Conservation (phyloP, 2,113 vertebrate genomes). For the Garra rufa region DNA sequence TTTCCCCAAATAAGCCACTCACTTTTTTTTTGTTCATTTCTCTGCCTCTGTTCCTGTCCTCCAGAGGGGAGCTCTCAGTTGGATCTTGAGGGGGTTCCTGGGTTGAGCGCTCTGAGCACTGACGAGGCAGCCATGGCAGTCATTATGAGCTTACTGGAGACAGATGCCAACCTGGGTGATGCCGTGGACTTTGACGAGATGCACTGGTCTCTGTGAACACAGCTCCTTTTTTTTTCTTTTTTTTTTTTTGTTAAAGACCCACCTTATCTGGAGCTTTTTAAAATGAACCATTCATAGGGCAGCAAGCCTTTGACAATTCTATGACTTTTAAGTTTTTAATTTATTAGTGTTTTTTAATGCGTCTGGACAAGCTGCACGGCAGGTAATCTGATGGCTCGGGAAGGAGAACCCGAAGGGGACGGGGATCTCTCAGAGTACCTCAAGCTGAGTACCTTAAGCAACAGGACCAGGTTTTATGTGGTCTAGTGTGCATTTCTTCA, state of each 20-base stretch:
- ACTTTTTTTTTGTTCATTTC: too few relatives aligned
- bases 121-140: slow-evolving; percentile 88
- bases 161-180: slow-evolving; percentile 85
- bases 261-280: slow-evolving; percentile 27
- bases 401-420: neutral
- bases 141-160: slow-evolving; percentile 93
- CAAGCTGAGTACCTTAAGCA: slow-evolving; percentile 65
- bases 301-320: slow-evolving; percentile 32
- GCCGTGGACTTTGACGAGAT: slow-evolving; percentile 85
- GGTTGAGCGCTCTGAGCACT: slow-evolving; percentile 74
- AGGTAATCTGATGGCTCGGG: slow-evolving; percentile 20
- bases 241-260: neutral
- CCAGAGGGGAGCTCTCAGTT: slow-evolving; percentile 82
- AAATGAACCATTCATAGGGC: slow-evolving; percentile 33
- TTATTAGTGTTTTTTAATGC: slow-evolving; percentile 38
- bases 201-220: slow-evolving; percentile 85
- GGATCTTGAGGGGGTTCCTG: slow-evolving; percentile 86
- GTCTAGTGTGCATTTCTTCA: slow-evolving; percentile 55
- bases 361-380: neutral
- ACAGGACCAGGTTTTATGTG: slow-evolving; percentile 58
- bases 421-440: slow-evolving; percentile 14
- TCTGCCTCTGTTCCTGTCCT: neutral
- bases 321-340: slow-evolving; percentile 28
- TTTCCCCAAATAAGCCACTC: neutral
- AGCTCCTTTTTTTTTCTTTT: neutral